These are phyloP conservation scores for Corythaeola cristata DNA, from an alignment of 2,113 vertebrate genomes.

Conservation along the genomic window DNA sequence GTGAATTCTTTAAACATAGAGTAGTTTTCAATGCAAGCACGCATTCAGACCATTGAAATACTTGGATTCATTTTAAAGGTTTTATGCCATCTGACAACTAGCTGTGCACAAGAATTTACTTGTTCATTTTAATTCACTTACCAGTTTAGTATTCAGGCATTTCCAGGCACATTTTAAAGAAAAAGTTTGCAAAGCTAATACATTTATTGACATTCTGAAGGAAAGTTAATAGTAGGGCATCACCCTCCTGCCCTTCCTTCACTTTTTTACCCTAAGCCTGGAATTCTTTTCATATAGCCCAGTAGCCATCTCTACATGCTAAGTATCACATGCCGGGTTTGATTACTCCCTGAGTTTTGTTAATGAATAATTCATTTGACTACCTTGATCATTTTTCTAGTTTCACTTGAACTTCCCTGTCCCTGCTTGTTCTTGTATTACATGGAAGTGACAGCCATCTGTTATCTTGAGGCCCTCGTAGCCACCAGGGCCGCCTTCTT, in stretches of 20 bases:
- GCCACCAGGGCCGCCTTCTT: neutral
- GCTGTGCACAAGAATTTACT: neutral
- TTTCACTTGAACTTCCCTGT: slow-evolving; percentile 11
- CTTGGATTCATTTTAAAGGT: neutral
- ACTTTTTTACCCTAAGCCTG: neutral
- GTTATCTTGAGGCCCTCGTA: neutral
- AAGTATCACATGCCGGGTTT: neutral
- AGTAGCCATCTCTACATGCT: neutral
- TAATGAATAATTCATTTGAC: slow-evolving; percentile 62
- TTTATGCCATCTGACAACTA: neutral
- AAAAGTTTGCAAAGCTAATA: neutral
- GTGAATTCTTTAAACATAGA: neutral
- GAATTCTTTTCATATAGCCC: neutral
- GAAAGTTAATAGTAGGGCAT: neutral
- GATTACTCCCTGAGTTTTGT: slow-evolving; percentile 35
- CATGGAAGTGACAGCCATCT: slow-evolving; percentile 45
- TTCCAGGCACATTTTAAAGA: neutral
- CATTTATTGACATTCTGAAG: neutral
- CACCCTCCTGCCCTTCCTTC: neutral
- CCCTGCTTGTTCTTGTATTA: slow-evolving; percentile 50
- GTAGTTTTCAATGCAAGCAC: neutral
- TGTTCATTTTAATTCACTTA: neutral
- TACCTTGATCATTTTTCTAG: slow-evolving; percentile 40
- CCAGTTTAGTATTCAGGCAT: neutral
- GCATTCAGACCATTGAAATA: neutral